These are phyloP conservation scores for Perca fluviatilis DNA, from an alignment of 2,113 vertebrate genomes.

Conservation along the genomic window DNA sequence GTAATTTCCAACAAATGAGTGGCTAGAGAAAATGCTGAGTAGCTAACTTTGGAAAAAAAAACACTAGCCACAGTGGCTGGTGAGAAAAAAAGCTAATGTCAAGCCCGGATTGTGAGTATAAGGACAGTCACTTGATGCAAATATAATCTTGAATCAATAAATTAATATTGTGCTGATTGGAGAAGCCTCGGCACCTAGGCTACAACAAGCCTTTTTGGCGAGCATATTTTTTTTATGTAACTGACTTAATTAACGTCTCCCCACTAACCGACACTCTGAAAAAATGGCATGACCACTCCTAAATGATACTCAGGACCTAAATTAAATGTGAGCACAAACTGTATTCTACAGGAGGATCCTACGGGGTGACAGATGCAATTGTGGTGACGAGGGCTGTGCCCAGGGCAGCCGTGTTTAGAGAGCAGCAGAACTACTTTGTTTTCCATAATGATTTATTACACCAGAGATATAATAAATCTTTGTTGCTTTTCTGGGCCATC, in stretches of 20 bases:
- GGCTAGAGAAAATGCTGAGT: no score
- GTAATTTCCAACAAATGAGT: no score
- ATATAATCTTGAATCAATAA: neutral
- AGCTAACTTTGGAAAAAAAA: no score
- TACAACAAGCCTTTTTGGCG: neutral
- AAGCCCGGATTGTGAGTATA: no score
- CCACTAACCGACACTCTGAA: neutral
- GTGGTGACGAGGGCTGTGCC: slow-evolving; percentile 1
- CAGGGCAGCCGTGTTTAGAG: slow-evolving; percentile 2
- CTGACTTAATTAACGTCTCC: neutral
- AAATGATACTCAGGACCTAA: neutral
- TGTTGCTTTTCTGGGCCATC: slow-evolving; percentile 27
- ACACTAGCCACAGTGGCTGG: no score
- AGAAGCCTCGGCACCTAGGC: no score
- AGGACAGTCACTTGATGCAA: neutral
- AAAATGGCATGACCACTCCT: neutral
- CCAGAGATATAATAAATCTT: slow-evolving; percentile 9
- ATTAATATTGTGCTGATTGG: neutral
- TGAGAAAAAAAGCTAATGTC: no score
- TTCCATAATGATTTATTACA: slow-evolving; percentile 31
- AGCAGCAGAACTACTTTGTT: slow-evolving; percentile 17
- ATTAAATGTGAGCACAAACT: neutral
- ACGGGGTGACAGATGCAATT: neutral
- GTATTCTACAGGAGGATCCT: neutral
- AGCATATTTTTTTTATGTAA: neutral